phyloP scores from a whole-genome alignment of 2,888 invertebrate genomes.

The Iphiclides podalirius region DNA sequence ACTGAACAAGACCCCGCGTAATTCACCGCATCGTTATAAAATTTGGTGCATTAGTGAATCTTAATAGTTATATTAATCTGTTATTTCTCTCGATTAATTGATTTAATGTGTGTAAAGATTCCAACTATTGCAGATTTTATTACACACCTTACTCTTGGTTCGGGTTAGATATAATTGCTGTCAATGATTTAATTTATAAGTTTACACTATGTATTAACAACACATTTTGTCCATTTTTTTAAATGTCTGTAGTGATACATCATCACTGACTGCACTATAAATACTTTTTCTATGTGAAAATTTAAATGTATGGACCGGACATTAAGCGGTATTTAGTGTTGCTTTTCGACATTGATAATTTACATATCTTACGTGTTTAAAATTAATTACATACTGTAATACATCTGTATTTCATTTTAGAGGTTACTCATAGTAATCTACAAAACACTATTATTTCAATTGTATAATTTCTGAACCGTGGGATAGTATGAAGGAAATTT shows the following conservation, averaged over 20 bases:
- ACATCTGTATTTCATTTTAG: background rate
- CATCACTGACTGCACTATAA: background rate
- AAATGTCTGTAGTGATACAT: background rate
- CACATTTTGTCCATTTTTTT: background rate
- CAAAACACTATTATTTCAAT: background rate
- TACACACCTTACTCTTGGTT: background rate
- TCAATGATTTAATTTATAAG: background rate
- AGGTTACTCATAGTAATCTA: background rate
- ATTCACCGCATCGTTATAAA: background rate
- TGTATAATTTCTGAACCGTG: background rate
- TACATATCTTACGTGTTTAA: background rate
- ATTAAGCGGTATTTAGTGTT: background rate
- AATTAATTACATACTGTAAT: background rate
- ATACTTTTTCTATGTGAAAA: background rate
- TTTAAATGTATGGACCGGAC: background rate
- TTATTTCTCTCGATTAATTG: slow-evolving; percentile 9
- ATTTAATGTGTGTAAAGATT: background rate
- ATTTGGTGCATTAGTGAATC: slow-evolving; percentile 1
- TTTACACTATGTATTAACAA: background rate
- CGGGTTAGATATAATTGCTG: background rate
- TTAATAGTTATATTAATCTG: slow-evolving; percentile 1
- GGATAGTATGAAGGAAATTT: background rate
- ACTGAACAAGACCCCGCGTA: slow-evolving; percentile 34
- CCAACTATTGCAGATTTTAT: background rate
- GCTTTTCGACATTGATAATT: background rate